Conservation (phyloP, 1,140 invertebrate genomes). For the Drosophila mauritiana region DNA sequence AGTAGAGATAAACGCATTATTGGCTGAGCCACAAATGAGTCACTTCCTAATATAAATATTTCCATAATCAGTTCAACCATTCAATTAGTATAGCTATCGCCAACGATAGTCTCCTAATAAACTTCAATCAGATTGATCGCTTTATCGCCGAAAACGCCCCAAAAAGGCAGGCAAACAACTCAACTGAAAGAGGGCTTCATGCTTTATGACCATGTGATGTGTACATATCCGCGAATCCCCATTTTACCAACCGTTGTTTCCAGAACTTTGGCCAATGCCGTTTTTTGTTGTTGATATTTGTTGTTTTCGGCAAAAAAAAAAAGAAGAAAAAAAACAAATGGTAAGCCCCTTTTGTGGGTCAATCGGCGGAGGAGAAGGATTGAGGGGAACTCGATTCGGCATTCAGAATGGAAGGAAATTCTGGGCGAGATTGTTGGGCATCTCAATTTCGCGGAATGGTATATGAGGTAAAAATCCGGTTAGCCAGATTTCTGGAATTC, state of each 20-base stretch:
- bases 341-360: constrained; percentile 11
- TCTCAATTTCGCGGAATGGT: constrained; percentile 1
- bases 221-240: background rate
- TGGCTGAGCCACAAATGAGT: background rate
- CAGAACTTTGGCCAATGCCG: background rate
- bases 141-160: constrained; percentile 21
- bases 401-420: background rate
- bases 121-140: constrained; percentile 45
- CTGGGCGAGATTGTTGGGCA: background rate
- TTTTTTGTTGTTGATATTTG: background rate
- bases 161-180: background rate
- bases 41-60: constrained; percentile 18
- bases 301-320: background rate
- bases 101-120: constrained; percentile 21
- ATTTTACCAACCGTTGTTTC: background rate
- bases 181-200: constrained; percentile 1
- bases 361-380: background rate
- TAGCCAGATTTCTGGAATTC: background rate
- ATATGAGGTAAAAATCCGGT: background rate
- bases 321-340: background rate
- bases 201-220: constrained; percentile 23
- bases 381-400: background rate
- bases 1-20: background rate
- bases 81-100: constrained; percentile 38
- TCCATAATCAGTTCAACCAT: constrained; percentile 27